phyloP scores from a whole-genome alignment of 2,113 vertebrate genomes.

The Festucalex cinctus region DNA sequence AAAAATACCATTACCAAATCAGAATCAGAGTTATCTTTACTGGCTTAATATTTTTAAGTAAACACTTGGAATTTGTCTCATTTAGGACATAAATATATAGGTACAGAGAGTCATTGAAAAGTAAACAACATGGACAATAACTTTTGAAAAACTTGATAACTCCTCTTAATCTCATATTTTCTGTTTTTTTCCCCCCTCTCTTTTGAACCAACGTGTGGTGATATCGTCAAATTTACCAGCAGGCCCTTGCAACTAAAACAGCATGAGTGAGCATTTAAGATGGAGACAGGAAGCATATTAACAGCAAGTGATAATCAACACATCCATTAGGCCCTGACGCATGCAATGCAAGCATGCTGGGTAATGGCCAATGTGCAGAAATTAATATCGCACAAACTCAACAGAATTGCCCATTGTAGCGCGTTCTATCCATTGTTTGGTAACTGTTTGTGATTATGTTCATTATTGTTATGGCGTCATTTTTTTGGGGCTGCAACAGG shows the following conservation, averaged over 20 bases:
- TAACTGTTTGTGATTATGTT: neutral
- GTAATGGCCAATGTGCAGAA: neutral
- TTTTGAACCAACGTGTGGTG: neutral
- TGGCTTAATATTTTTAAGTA: too few species aligned
- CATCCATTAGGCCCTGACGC: conserved; percentile 16
- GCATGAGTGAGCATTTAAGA: conserved; percentile 25
- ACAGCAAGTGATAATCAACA: conserved; percentile 21
- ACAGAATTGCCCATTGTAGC: neutral
- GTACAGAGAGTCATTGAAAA: too few species aligned
- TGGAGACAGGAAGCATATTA: neutral
- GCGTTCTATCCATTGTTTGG: neutral
- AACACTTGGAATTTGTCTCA: too few species aligned
- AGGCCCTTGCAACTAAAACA: conserved; percentile 8
- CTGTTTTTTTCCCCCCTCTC: neutral
- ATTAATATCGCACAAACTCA: neutral
- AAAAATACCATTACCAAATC: too few species aligned
- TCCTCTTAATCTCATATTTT: neutral
- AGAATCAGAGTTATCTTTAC: too few species aligned
- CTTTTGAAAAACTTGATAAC: too few species aligned
- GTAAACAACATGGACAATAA: too few species aligned
- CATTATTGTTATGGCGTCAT: neutral
- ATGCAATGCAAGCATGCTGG: neutral
- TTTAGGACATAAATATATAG: too few species aligned
- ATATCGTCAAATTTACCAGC: conserved; percentile 15
- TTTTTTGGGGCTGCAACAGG: neutral